These are phyloP conservation scores for Tenrec ecaudatus DNA, from an alignment of 2,113 vertebrate species.

Conservation along the genomic window DNA sequence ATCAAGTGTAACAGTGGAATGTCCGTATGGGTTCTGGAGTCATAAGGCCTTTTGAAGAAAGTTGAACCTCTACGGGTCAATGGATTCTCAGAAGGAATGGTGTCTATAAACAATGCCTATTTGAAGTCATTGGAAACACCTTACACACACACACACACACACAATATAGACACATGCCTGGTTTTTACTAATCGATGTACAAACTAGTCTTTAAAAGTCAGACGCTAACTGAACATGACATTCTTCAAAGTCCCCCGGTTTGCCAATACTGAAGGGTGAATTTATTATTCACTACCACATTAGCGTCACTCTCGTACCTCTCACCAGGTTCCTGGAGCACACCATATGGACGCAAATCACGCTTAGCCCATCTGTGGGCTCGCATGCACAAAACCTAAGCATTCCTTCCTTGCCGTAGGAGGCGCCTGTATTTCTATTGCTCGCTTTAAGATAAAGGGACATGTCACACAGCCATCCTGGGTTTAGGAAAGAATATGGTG, in stretches of 20 bases:
- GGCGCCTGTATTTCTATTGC: slow-evolving; percentile 9
- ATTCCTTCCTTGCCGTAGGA: slow-evolving; percentile 49
- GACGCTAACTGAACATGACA: slow-evolving; percentile 74
- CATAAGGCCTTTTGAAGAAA: slow-evolving; percentile 4
- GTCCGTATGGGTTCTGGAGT: not conserved
- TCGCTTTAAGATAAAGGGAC: slow-evolving; percentile 72
- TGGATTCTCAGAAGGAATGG: slow-evolving; percentile 15
- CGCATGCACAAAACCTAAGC: slow-evolving; percentile 73
- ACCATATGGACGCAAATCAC: slow-evolving; percentile 85
- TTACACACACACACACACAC: not conserved
- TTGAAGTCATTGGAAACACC: slow-evolving; percentile 2
- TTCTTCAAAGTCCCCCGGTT: slow-evolving; percentile 87
- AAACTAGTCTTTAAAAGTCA: slow-evolving; percentile 83
- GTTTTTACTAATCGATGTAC: slow-evolving; percentile 83
- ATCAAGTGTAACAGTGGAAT: not conserved
- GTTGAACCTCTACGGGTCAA: not conserved
- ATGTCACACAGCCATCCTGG: not conserved
- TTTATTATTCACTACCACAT: slow-evolving; percentile 87
- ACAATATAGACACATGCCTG: not conserved
- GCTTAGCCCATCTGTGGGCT: slow-evolving; percentile 80
- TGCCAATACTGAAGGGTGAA: slow-evolving; percentile 86
- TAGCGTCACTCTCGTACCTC: slow-evolving; percentile 68
- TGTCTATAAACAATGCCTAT: not conserved
- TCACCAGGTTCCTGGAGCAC: slow-evolving; percentile 84
- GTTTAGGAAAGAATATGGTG: slow-evolving; percentile 5